A percentile compares a stretch with the other conserved stretches of the same genome.
These are phyloP conservation scores for Halcyon malimbica DNA, from an alignment of 2,113 vertebrate species.

Conservation along the genomic window DNA sequence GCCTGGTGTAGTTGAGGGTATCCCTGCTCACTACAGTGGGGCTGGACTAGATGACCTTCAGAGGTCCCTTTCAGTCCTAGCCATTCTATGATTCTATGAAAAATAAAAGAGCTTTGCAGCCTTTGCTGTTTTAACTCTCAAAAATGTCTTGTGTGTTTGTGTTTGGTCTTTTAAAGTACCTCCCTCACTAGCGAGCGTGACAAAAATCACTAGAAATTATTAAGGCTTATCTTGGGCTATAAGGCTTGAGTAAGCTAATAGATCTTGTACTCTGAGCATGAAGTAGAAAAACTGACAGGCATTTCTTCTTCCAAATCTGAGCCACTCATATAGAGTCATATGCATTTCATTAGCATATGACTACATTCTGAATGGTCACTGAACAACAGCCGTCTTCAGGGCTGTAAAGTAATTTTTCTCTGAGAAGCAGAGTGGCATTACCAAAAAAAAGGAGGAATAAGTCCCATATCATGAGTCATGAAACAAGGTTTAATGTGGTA, in stretches of 20 bases:
- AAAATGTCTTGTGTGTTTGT: not conserved
- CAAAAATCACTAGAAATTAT: not conserved
- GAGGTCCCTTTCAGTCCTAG: too few relatives aligned
- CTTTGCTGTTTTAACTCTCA: not conserved
- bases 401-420: not conserved
- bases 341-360: not conserved
- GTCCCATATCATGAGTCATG: not conserved
- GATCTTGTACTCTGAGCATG: not conserved
- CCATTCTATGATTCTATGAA: not conserved
- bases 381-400: not conserved
- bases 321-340: not conserved
- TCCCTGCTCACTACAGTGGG: too few relatives aligned
- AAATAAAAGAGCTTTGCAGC: not conserved
- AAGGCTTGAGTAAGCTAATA: not conserved
- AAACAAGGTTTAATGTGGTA: not conserved
- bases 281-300: not conserved
- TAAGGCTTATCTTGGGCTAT: not conserved
- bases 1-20: too few relatives aligned
- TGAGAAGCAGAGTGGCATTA: not conserved
- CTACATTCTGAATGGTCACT: not conserved
- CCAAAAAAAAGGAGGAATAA: not conserved
- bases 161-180: not conserved
- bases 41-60: too few relatives aligned
- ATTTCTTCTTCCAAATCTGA: not conserved
- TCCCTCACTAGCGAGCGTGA: not conserved